These are phyloP conservation scores for Drosophila kanekoi DNA, from an alignment of 2,888 invertebrate genomes.

Conservation along the genomic window DNA sequence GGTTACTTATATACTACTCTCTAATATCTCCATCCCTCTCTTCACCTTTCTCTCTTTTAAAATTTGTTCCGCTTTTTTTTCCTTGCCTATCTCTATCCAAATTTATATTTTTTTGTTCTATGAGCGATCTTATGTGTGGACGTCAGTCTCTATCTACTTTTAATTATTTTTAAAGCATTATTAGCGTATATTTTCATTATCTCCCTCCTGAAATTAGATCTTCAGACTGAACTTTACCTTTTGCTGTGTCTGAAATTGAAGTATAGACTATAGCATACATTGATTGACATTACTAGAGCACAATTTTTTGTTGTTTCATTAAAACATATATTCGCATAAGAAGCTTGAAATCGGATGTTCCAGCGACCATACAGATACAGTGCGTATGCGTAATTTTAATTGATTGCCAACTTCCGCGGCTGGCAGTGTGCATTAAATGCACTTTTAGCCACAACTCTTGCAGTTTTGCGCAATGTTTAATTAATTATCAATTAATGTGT, in stretches of 20 bases:
- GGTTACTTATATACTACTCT: no score
- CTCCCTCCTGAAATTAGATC: no score
- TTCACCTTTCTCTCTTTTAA: no score
- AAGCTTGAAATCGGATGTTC: not conserved
- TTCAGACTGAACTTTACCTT: no score
- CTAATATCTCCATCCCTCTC: no score
- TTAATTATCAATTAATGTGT: slow-evolving; percentile 79
- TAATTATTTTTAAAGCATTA: not conserved
- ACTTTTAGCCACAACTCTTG: slow-evolving; percentile 53
- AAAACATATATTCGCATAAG: slow-evolving; percentile 4
- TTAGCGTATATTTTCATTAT: no score
- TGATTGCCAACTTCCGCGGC: slow-evolving; percentile 36
- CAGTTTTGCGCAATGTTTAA: slow-evolving; percentile 75
- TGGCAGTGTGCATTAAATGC: slow-evolving; percentile 39
- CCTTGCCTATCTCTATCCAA: not conserved
- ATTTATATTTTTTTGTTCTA: not conserved
- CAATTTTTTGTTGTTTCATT: not conserved
- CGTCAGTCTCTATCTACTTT: no score
- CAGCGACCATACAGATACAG: slow-evolving; percentile 11
- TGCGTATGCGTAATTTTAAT: slow-evolving; percentile 42
- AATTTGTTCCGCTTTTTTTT: no score
- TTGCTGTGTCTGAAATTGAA: no score
- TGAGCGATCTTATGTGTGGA: not conserved
- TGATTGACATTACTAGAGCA: not conserved
- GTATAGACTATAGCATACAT: no score